Evolutionary conservation across 2,888 invertebrate species (phyloP).

Genomic region (Xestia rhomboidea): DNA sequence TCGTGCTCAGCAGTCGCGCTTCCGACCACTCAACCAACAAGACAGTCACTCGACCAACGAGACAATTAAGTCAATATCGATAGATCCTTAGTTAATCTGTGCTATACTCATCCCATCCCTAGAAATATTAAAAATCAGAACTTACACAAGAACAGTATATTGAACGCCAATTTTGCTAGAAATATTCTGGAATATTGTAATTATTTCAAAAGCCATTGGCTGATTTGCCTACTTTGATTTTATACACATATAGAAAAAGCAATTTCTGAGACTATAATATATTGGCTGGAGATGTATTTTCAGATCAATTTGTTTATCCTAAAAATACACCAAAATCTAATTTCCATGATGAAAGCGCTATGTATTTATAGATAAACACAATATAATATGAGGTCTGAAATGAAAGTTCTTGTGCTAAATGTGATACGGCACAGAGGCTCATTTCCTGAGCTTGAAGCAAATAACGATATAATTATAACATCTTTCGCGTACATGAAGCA

Average conservation of each 20-base stretch:
- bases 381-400: constrained; percentile 62
- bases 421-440: constrained; percentile 73
- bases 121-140: not conserved
- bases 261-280: constrained; percentile 4
- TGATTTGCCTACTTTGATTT: not conserved
- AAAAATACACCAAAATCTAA: constrained; percentile 11
- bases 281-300: not conserved
- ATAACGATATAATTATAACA: constrained; percentile 81
- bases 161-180: not conserved
- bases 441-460: constrained; percentile 76
- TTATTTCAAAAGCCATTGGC: not conserved
- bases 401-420: constrained; percentile 69
- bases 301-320: not conserved
- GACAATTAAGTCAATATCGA: not conserved
- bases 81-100: not conserved
- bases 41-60: too few species aligned
- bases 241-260: not conserved
- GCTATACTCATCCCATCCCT: not conserved
- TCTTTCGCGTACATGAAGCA: constrained; percentile 67
- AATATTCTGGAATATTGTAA: not conserved
- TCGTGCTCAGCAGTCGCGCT: too few species aligned
- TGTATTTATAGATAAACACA: constrained; percentile 55
- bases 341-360: constrained; percentile 33
- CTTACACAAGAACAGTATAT: not conserved
- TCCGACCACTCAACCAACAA: too few species aligned